These are phyloP conservation scores for Caenorhabditis sp. DNA, from an alignment of 2,888 invertebrate genomes.

Conservation along the genomic window DNA sequence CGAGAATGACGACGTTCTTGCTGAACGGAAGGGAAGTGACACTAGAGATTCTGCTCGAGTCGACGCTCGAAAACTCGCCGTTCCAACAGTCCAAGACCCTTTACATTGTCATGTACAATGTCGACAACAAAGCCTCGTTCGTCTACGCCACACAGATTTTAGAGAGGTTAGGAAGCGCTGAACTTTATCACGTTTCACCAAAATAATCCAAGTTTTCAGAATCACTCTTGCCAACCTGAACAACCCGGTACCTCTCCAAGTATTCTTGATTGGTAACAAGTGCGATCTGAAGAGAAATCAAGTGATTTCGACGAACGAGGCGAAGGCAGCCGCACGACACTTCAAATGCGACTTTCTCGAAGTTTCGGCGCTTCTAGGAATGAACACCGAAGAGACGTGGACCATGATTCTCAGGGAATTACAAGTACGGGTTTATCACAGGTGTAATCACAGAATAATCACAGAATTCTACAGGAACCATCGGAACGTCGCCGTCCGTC, in stretches of 20 bases:
- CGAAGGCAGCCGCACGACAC: slow-evolving; percentile 72
- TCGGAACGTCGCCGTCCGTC: slow-evolving; percentile 43
- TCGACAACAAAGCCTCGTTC: slow-evolving; percentile 74
- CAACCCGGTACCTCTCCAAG: slow-evolving; percentile 45
- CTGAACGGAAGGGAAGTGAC: slow-evolving; percentile 75
- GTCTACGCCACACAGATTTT: slow-evolving; percentile 71
- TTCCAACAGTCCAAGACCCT: slow-evolving; percentile 60
- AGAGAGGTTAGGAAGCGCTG: slow-evolving; percentile 55
- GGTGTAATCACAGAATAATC: neutral
- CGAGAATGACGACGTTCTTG: slow-evolving; percentile 63
- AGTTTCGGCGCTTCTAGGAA: slow-evolving; percentile 70
- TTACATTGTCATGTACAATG: slow-evolving; percentile 73
- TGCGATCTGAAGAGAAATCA: slow-evolving; percentile 75
- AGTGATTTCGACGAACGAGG: slow-evolving; percentile 72
- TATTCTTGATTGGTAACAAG: slow-evolving; percentile 75
- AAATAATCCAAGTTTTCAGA: slow-evolving; percentile 46
- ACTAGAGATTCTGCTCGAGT: slow-evolving; percentile 75
- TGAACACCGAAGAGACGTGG: slow-evolving; percentile 75
- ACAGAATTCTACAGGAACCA: slow-evolving; percentile 32
- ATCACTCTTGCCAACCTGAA: slow-evolving; percentile 42
- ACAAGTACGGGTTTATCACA: slow-evolving; percentile 55
- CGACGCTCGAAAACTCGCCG: slow-evolving; percentile 66
- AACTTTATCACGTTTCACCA: neutral
- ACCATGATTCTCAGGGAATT: slow-evolving; percentile 67
- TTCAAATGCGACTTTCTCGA: slow-evolving; percentile 76